Evolutionary conservation across 2,113 vertebrate genomes (phyloP).

Genomic region (Menidia beryllina): DNA sequence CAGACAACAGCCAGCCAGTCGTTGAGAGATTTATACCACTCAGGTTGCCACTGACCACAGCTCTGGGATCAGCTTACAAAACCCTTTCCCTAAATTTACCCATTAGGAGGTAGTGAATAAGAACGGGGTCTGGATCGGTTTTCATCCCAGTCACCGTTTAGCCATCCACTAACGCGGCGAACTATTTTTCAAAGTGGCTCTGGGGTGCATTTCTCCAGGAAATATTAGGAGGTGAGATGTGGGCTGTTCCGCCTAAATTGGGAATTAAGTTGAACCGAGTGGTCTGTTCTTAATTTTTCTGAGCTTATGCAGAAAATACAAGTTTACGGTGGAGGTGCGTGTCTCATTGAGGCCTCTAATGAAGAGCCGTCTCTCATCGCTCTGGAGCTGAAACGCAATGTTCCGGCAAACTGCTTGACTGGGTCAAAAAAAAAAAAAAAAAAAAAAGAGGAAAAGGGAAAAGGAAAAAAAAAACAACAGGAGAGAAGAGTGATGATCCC

Average conservation of each 20-base stretch:
- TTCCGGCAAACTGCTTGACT: slow-evolving; percentile 71
- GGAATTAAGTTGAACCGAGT: slow-evolving; percentile 45
- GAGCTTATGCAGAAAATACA: slow-evolving; percentile 44
- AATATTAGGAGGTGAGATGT: slow-evolving; percentile 72
- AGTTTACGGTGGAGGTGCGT: slow-evolving; percentile 42
- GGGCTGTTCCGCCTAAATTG: slow-evolving; percentile 63
- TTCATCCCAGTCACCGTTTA: slow-evolving; percentile 65
- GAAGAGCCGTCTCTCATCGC: slow-evolving; percentile 57
- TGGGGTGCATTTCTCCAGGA: slow-evolving; percentile 65
- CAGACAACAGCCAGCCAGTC: slow-evolving; percentile 77
- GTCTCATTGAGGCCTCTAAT: slow-evolving; percentile 65
- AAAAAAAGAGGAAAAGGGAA: slow-evolving; percentile 4
- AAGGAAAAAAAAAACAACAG: slow-evolving; percentile 60
- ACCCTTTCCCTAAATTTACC: slow-evolving; percentile 77
- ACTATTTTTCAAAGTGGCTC: slow-evolving; percentile 71
- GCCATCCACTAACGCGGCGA: slow-evolving; percentile 49
- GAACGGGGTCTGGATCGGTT: slow-evolving; percentile 61
- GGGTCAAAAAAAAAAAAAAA: slow-evolving; percentile 48
- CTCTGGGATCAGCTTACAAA: slow-evolving; percentile 73
- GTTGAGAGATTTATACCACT: slow-evolving; percentile 76
- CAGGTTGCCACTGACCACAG: slow-evolving; percentile 74
- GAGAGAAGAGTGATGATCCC: slow-evolving; percentile 78
- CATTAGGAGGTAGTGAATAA: slow-evolving; percentile 68
- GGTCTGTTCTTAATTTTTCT: slow-evolving; percentile 65
- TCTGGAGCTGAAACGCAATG: slow-evolving; percentile 72